Evolutionary conservation across 2,888 invertebrate species (phyloP), one percentile per base, ranked within the genome.

Genomic region (Notodonta ziczac): DNA sequence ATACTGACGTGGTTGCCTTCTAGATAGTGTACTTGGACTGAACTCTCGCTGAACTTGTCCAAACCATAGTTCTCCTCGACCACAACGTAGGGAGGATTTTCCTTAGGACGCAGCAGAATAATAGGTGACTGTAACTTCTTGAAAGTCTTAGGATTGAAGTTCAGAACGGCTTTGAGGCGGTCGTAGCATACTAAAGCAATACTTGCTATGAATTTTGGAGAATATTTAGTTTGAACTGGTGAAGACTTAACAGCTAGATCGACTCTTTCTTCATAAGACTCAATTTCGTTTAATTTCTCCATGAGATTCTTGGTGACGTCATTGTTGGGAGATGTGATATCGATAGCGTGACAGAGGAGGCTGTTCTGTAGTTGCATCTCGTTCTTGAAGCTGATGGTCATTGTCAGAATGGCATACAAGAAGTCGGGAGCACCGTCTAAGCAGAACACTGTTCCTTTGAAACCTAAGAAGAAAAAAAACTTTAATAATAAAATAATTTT

Each of bases 391-490:
- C 82, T 82, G 12, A 95, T 77, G 4, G 94, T 90, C 80, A 94
- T 89, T 1, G 91, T 89, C 2, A 95, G 77, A 0, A 95, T 74
- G 0, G 93, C 89, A 78, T 95, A 95, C 16, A 97, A 88, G 78
- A 96, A 95, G 46, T 95, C 95, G 0, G 97, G 97, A 0, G 97
- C 94, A 13, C 98, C 98, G 83, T 99, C 99, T 56, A 99, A 93
- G 13, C 98, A 94, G 75, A 96, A 91, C 2, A 97, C 75, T 52
- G 94, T 92, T 4, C 97, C 97, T 13, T 81, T 89, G 72, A 91
- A 87, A 71, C 93, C 93, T 93, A 76, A 14, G 35, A 54, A 42
- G 42, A 42, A 10, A 42, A 42, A 3, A 9, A 42, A n/a, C n/a
- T n/a, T 42, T n/a, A 12, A 13, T 13, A 46, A 46, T 1, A 46